These are phyloP conservation scores for Stenotaenia linearis DNA, from an alignment of 2,888 invertebrate species.

Conservation along the genomic window DNA sequence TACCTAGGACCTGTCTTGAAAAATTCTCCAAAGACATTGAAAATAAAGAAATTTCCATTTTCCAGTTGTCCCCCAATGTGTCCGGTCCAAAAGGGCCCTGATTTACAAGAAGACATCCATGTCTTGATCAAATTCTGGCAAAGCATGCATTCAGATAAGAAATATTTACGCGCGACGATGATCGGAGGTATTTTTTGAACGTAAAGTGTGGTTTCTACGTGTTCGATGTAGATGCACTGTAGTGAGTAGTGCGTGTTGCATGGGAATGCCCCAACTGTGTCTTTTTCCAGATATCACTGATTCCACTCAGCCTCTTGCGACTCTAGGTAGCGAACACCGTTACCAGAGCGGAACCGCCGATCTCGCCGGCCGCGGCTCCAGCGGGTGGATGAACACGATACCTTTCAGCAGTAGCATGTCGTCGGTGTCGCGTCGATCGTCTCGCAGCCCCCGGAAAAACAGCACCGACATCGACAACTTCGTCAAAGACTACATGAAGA, in stretches of 20 bases:
- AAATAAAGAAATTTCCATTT: neutral
- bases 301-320: neutral
- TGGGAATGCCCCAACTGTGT: neutral
- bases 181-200: slow-evolving; percentile 58
- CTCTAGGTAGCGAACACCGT: slow-evolving; percentile 14
- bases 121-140: slow-evolving; percentile 92
- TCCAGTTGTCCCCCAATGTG: slow-evolving; percentile 68
- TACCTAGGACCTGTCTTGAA: no score
- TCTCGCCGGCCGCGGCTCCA: slow-evolving; percentile 44
- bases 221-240: neutral
- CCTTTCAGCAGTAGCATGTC: slow-evolving; percentile 64
- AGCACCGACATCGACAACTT: slow-evolving; percentile 63
- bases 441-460: slow-evolving; percentile 47
- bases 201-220: neutral
- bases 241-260: neutral
- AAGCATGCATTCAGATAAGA: slow-evolving; percentile 87
- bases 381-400: slow-evolving; percentile 93
- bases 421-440: slow-evolving; percentile 52
- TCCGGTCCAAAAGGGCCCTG: slow-evolving; percentile 71
- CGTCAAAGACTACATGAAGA: slow-evolving; percentile 90
- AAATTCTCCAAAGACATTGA: no score
- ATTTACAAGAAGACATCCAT: slow-evolving; percentile 80
- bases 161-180: slow-evolving; percentile 76
- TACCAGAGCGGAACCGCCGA: neutral
- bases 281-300: slow-evolving; percentile 24